phyloP scores from a whole-genome alignment of 2,888 invertebrate genomes.

The Ernsta delagoae region DNA sequence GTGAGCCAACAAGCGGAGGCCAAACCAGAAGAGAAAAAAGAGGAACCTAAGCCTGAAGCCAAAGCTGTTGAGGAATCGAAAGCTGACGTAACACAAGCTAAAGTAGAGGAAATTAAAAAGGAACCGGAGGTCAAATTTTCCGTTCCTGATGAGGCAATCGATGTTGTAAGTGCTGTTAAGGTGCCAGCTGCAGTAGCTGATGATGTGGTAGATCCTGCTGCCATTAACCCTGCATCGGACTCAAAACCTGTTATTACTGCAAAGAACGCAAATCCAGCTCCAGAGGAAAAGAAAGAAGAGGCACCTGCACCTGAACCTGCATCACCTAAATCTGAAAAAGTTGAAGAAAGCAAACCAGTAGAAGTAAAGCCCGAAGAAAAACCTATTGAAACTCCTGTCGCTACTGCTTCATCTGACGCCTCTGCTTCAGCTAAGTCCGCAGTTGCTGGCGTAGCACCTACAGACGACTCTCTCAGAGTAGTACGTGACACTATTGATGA shows the following conservation, averaged over 20 bases:
- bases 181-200: conserved; percentile 65
- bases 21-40: conserved; percentile 55
- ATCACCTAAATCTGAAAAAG: conserved; percentile 39
- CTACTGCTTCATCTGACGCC: conserved; percentile 36
- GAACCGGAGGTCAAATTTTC: conserved; percentile 57
- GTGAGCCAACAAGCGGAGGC: conserved; percentile 50
- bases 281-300: conserved; percentile 59
- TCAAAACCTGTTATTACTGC: conserved; percentile 60
- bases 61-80: conserved; percentile 50
- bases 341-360: conserved; percentile 45
- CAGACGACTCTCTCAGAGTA: conserved; percentile 62
- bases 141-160: conserved; percentile 56
- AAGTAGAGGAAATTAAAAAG: conserved; percentile 60
- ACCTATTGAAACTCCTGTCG: conserved; percentile 40
- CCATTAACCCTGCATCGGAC: conserved; percentile 58
- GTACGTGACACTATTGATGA: conserved; percentile 71
- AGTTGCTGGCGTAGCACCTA: conserved; percentile 38
- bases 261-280: conserved; percentile 65
- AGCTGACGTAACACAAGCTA: conserved; percentile 52
- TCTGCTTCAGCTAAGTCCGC: conserved; percentile 44
- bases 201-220: conserved; percentile 61
- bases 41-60: conserved; percentile 48
- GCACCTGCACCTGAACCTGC: conserved; percentile 40
- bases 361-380: conserved; percentile 48
- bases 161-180: conserved; percentile 64